Percentiles rank a stretch among this genome's conserved stretches.
These are phyloP conservation scores for Hirundo rustica DNA, from an alignment of 2,797 vertebrate genomes.

Conservation along the genomic window DNA sequence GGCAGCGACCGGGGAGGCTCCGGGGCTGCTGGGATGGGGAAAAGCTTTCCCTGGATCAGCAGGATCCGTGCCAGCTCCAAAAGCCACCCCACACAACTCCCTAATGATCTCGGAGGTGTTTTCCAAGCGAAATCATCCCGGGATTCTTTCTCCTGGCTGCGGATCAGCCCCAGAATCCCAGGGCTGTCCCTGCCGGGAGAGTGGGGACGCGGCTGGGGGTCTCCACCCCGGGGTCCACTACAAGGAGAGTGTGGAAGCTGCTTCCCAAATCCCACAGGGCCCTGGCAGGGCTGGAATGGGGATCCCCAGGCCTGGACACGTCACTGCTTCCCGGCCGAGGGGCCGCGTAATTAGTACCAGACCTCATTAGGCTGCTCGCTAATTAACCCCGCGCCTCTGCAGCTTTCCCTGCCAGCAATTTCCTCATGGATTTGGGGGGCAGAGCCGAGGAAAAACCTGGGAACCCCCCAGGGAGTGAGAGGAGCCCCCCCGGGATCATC, in stretches of 20 bases:
- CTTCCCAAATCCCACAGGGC: not conserved
- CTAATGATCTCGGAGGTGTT: accelerated
- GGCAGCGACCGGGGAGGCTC: not conserved
- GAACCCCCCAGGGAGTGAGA: not conserved
- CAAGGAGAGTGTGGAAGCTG: not conserved
- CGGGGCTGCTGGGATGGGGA: not conserved
- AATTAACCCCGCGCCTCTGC: not conserved
- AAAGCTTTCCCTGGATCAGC: not conserved
- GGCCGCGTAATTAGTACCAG: not conserved
- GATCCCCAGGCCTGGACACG: not conserved
- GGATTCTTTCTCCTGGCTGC: not conserved
- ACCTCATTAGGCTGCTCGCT: not conserved
- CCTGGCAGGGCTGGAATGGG: not conserved
- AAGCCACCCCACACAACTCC: not conserved
- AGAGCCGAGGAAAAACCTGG: not conserved
- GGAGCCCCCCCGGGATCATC: accelerated
- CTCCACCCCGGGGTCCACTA: not conserved
- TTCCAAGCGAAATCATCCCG: accelerated
- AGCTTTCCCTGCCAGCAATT: not conserved
- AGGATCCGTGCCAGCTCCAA: accelerated
- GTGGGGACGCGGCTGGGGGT: accelerated
- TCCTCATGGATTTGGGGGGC: not conserved
- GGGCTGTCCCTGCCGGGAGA: accelerated
- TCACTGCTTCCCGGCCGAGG: not conserved
- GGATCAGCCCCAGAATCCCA: not conserved